A percentile compares a stretch with the other conserved stretches of the same genome.
Evolutionary conservation across 2,797 vertebrate species (phyloP).

Genomic region (Distichodus sexfasciatus): DNA sequence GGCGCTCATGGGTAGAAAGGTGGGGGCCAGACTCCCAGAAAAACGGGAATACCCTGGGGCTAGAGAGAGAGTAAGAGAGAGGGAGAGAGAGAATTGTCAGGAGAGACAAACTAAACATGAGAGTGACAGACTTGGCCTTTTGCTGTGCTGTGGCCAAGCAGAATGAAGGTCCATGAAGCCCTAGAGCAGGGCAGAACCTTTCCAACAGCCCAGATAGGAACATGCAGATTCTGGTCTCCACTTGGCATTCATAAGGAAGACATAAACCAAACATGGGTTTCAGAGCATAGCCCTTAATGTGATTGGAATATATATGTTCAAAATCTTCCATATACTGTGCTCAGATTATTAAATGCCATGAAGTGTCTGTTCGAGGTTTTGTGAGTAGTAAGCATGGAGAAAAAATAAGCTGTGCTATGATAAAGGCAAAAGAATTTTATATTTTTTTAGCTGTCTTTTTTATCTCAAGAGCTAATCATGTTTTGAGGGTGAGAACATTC

Average conservation of each 20-base stretch:
- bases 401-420: too few relatives aligned
- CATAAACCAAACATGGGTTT: conserved; percentile 59
- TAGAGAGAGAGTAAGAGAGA: too few relatives aligned
- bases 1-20: conserved; percentile 96
- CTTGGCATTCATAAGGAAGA: conserved; percentile 49
- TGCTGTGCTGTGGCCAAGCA: conserved; percentile 38
- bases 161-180: conserved; percentile 51
- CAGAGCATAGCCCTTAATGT: conserved; percentile 1
- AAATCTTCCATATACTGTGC: background rate
- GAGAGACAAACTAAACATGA: conserved; percentile 53
- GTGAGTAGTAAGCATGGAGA: too few relatives aligned
- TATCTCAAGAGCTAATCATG: conserved; percentile 19
- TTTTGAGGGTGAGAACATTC: conserved; percentile 4
- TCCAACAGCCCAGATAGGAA: conserved; percentile 69
- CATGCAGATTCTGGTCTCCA: conserved; percentile 72
- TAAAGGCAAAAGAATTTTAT: too few relatives aligned
- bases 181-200: conserved; percentile 55
- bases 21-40: conserved; percentile 94
- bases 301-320: background rate
- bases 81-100: conserved; percentile 47
- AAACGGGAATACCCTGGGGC: conserved; percentile 92
- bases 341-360: background rate
- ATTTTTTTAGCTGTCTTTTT: conserved; percentile 1
- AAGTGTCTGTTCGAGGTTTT: background rate
- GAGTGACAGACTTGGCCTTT: conserved; percentile 59